Conservation (phyloP, 2,113 vertebrate genomes). For the Dasyornis broadbenti region DNA sequence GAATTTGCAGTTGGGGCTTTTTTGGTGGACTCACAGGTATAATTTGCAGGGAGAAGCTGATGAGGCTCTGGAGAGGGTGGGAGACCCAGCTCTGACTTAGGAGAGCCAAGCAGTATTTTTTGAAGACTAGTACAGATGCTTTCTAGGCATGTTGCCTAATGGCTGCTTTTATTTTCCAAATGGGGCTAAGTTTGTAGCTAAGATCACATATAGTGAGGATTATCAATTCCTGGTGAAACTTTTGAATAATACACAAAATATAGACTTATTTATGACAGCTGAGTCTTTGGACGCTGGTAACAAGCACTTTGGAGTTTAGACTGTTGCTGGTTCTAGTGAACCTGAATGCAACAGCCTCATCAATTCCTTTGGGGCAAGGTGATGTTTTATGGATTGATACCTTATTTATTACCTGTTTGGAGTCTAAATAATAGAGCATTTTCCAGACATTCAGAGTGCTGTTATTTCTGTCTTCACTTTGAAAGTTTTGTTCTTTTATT, state of each 20-base stretch:
- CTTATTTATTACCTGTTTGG: background rate
- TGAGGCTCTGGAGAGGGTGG: background rate
- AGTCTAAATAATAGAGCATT: background rate
- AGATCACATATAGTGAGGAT: background rate
- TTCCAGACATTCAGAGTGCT: fast-evolving
- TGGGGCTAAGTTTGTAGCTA: background rate
- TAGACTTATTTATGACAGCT: background rate
- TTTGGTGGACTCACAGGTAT: background rate
- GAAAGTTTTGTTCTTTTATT: background rate
- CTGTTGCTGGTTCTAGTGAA: background rate
- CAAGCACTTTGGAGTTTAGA: background rate
- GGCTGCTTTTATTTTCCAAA: background rate
- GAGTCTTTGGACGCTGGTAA: background rate
- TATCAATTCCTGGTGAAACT: background rate
- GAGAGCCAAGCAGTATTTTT: background rate
- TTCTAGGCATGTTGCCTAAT: background rate
- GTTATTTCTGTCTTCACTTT: background rate
- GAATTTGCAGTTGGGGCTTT: background rate
- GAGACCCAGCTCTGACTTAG: background rate
- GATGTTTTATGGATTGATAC: background rate
- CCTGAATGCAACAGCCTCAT: background rate
- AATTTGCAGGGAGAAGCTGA: background rate
- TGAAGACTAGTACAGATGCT: background rate
- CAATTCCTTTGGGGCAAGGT: background rate
- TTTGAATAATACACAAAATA: background rate